Percentiles rank a stretch among this genome's conserved stretches.
These are phyloP conservation scores for Trachemys scripta DNA, from an alignment of 2,113 vertebrate species.

Conservation along the genomic window DNA sequence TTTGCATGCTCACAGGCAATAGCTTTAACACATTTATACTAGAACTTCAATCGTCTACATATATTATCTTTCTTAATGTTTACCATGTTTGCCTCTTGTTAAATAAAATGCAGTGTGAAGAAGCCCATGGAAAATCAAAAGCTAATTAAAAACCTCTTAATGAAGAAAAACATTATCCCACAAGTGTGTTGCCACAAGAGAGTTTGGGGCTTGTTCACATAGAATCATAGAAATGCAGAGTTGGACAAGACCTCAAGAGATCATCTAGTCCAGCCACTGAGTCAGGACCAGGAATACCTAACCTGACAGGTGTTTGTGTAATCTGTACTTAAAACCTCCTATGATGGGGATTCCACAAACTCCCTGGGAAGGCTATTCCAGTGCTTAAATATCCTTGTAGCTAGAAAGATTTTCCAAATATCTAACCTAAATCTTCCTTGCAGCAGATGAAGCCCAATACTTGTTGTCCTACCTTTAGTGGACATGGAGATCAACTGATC, in stretches of 20 bases:
- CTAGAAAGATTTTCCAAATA: neutral
- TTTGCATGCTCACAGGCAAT: neutral
- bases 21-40: neutral
- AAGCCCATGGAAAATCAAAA: conserved; percentile 9
- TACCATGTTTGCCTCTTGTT: neutral
- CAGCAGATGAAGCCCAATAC: neutral
- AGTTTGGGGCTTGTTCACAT: neutral
- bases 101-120: conserved; percentile 28
- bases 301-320: neutral
- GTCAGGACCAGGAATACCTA: neutral
- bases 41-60: neutral
- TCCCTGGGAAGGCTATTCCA: neutral
- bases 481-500: neutral
- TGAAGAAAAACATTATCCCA: conserved; percentile 12
- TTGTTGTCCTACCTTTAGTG: neutral
- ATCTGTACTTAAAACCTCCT: neutral
- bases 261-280: neutral
- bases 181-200: neutral
- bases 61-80: neutral
- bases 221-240: neutral
- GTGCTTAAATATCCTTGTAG: neutral
- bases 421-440: neutral
- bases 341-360: neutral
- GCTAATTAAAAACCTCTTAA: conserved; percentile 53
- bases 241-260: neutral